Evolutionary conservation across 2,113 vertebrate genomes (phyloP).

Genomic region (Camelus bactrianus): DNA sequence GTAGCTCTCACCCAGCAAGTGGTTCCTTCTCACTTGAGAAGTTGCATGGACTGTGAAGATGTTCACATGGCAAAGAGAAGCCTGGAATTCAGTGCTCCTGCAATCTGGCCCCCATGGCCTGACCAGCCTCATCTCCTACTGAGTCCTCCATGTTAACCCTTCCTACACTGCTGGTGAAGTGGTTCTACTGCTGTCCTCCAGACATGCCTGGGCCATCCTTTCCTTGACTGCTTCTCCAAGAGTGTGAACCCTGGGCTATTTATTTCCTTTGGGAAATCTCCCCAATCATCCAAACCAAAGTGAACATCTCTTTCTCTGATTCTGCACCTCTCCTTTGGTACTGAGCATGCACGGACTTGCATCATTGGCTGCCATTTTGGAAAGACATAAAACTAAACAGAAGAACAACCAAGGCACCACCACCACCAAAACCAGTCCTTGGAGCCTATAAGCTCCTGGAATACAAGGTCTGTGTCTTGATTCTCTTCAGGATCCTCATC

Average conservation of each 20-base stretch:
- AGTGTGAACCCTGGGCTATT: not conserved
- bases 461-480: accelerated
- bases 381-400: not conserved
- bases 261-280: not conserved
- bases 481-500: not conserved
- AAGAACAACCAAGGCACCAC: not conserved
- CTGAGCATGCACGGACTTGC: not conserved
- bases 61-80: not conserved
- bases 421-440: too few species aligned
- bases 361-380: not conserved
- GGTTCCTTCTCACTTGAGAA: not conserved
- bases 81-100: not conserved
- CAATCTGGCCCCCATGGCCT: not conserved
- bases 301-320: not conserved
- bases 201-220: not conserved
- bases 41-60: not conserved
- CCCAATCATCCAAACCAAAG: not conserved
- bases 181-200: not conserved
- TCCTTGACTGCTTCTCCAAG: not conserved
- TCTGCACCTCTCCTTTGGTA: not conserved
- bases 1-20: not conserved
- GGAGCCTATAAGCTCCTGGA: not conserved
- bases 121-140: not conserved
- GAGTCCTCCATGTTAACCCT: not conserved
- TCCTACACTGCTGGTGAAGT: not conserved